Evolutionary conservation across 2,888 invertebrate genomes (phyloP).

Genomic region (Rhagonycha fulva): DNA sequence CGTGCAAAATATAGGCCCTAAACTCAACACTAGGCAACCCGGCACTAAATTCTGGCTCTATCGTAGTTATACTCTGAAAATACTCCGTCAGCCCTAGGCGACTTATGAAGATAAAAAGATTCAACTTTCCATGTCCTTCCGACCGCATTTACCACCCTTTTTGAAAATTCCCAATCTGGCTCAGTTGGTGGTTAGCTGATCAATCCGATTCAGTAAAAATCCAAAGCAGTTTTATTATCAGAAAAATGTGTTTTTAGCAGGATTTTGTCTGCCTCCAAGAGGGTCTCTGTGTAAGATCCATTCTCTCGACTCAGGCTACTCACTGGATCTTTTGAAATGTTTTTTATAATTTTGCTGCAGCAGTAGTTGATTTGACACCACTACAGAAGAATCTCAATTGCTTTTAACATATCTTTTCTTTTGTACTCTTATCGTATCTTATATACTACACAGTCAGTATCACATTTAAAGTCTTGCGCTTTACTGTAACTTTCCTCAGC

Average conservation of each 20-base stretch:
- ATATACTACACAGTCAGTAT: no score
- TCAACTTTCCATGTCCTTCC: neutral
- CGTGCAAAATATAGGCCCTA: no score
- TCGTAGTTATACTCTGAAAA: no score
- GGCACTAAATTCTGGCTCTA: neutral
- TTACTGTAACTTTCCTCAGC: no score
- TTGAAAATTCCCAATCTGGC: neutral
- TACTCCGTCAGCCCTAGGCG: neutral
- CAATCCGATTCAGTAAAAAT: neutral
- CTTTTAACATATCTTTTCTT: no score
- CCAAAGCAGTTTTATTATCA: neutral
- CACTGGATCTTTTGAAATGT: neutral
- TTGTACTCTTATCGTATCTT: no score
- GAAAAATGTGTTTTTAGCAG: neutral
- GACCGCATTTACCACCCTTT: neutral
- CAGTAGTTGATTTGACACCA: neutral
- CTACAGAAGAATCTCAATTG: neutral
- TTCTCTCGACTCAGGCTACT: neutral
- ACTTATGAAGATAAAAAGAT: neutral
- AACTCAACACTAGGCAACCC: no score
- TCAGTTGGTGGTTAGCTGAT: neutral
- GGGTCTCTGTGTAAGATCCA: no score
- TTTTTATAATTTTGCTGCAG: neutral
- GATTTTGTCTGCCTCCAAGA: neutral
- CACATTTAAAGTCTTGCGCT: no score